phyloP scores from a whole-genome alignment of 2,113 vertebrate species.

The Notiomystis cincta region DNA sequence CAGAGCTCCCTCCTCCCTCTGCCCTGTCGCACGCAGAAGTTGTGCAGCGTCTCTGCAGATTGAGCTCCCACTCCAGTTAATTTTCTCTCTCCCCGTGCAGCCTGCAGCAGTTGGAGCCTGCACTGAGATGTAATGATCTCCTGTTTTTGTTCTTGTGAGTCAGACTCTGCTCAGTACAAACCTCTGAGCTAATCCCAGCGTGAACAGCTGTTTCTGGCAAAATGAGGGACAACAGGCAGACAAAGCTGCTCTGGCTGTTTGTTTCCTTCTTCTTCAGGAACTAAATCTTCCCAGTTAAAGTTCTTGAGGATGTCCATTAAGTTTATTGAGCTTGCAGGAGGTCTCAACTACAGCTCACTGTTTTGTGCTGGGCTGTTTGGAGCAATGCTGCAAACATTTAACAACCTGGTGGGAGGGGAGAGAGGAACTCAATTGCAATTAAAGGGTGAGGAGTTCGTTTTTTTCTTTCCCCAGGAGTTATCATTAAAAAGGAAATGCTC shows the following conservation, averaged over 20 bases:
- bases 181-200: conserved; percentile 24
- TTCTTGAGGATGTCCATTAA: conserved; percentile 51
- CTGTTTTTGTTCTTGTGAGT: conserved; percentile 38
- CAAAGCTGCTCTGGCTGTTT: not conserved
- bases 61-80: not conserved
- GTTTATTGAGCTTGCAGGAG: conserved; percentile 49
- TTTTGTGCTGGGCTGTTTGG: conserved; percentile 28
- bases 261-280: not conserved
- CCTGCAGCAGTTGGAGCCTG: conserved; percentile 38
- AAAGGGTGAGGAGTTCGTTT: not conserved
- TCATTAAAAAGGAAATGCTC: not conserved
- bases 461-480: not conserved
- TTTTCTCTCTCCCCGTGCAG: conserved; percentile 29
- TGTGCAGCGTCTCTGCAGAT: not conserved
- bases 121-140: conserved; percentile 25
- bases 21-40: not conserved
- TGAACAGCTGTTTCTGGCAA: conserved; percentile 53
- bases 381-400: not conserved
- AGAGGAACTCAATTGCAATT: not conserved
- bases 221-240: conserved; percentile 29
- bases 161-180: conserved; percentile 16
- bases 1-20: not conserved
- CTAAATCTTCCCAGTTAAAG: conserved; percentile 59
- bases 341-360: conserved; percentile 48
- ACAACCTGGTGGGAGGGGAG: not conserved